Evolutionary conservation across 1,140 invertebrate genomes (phyloP), one percentile per base, ranked within the genome.

Genomic region (Acromyrmex heyeri): DNA sequence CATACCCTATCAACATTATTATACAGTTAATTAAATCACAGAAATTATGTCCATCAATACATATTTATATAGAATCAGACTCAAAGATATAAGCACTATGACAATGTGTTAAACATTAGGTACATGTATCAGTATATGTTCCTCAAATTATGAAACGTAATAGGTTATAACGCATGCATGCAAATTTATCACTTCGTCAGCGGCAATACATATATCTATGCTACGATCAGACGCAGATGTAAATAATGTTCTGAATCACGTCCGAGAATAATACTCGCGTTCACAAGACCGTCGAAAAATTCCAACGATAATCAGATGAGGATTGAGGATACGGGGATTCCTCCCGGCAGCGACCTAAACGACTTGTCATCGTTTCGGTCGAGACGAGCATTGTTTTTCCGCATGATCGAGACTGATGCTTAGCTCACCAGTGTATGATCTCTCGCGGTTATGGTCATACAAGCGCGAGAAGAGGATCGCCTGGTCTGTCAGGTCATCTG

Each of bases 1-100:
- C 78, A 83, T 59, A 59, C 12, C 69, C 85, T 81, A 7, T n/a
- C 8, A 64, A 73, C 24, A 85, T 82, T 24, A 81, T 44, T 53
- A 24, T 4, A 70, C 50, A 62, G 27, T 69, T 75, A 57, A 48
- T 64, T 70, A 67, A 24, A 44, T 18, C 14, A 85, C 4, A 48
- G 16, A 73, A 21, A 27, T 34, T 6, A 61, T 34, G 7, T 50
- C 10, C 55, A 2, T 1, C 48, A 61, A 18, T 27, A 53, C 34
- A 64, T 10, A 61, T 55, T 77, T 50, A n/a, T 4, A 6, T 48
- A n/a, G 0, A 48, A 44, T 27, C 21, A 27, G 16, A 16, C 5
- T 73, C 24, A 16, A 59, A 59, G 16, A 21, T 10, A 38, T 3
- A 38, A 61, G 3, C 27, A 48, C 12, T 64, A 10, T 3, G 21